Conservation (phyloP, 2,888 invertebrate genomes). For the Acronicta alni region DNA sequence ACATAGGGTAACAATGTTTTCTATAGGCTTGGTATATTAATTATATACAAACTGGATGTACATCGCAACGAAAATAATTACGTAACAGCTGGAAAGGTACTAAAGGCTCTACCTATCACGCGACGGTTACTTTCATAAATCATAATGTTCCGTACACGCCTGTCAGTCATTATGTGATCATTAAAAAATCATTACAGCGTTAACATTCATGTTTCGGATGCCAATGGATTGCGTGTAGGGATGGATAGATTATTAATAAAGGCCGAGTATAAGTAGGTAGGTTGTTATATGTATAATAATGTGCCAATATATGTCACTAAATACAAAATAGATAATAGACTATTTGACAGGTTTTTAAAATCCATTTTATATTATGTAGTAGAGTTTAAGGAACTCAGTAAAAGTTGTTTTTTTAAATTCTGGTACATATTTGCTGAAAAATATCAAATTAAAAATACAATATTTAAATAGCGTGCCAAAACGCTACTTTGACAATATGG, state of each 20-base stretch:
- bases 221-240: constrained; percentile 22
- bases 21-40: constrained; percentile 36
- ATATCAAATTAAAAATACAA: no score
- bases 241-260: constrained; percentile 27
- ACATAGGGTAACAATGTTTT: constrained; percentile 29
- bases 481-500: no score
- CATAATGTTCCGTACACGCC: constrained; percentile 71
- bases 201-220: constrained; percentile 48
- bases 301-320: no score
- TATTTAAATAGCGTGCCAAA: no score
- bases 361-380: no score
- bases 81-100: constrained; percentile 48
- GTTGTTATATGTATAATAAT: no score
- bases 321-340: no score
- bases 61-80: constrained; percentile 53
- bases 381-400: no score
- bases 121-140: constrained; percentile 79
- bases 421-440: no score
- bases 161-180: constrained; percentile 84
- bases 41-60: constrained; percentile 47
- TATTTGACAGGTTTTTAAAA: no score
- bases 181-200: constrained; percentile 85
- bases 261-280: background rate
- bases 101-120: constrained; percentile 73
- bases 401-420: no score